Evolutionary conservation across 2,797 vertebrate species (phyloP).

Genomic region (Chiloscyllium punctatum): DNA sequence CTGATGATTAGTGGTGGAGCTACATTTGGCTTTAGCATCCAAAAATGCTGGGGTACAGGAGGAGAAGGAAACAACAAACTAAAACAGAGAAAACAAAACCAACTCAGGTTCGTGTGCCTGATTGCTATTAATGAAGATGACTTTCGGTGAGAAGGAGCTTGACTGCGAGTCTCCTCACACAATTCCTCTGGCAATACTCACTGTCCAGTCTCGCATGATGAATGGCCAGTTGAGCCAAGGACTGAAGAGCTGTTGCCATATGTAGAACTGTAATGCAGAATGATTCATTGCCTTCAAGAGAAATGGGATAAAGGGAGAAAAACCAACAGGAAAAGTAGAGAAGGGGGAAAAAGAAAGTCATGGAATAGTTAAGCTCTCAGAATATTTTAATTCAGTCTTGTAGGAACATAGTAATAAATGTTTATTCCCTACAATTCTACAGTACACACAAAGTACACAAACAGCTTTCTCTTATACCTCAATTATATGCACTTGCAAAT

Average conservation of each 20-base stretch:
- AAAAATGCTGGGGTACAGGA: background rate
- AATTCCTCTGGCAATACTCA: conserved; percentile 28
- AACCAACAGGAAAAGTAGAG: conserved; percentile 29
- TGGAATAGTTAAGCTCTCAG: conserved; percentile 32
- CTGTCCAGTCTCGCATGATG: conserved; percentile 20
- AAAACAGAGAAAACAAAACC: background rate
- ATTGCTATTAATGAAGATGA: background rate
- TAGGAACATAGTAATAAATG: conserved; percentile 6
- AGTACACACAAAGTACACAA: background rate
- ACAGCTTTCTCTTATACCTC: background rate
- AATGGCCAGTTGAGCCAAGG: conserved; percentile 3
- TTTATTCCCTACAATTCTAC: conserved; percentile 9
- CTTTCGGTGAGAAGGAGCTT: conserved; percentile 7
- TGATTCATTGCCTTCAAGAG: conserved; percentile 33
- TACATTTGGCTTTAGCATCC: background rate
- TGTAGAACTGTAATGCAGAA: conserved; percentile 15
- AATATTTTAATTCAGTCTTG: background rate
- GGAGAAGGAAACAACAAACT: background rate
- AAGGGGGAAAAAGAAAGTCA: conserved; percentile 25
- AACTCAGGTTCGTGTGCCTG: background rate
- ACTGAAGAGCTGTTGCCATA: conserved; percentile 18
- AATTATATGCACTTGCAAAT: background rate
- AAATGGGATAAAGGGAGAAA: conserved; percentile 30
- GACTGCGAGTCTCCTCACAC: conserved; percentile 9
- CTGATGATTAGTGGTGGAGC: background rate